These are phyloP conservation scores for Chionodraco myersi DNA, from an alignment of 2,113 vertebrate genomes.

Conservation along the genomic window DNA sequence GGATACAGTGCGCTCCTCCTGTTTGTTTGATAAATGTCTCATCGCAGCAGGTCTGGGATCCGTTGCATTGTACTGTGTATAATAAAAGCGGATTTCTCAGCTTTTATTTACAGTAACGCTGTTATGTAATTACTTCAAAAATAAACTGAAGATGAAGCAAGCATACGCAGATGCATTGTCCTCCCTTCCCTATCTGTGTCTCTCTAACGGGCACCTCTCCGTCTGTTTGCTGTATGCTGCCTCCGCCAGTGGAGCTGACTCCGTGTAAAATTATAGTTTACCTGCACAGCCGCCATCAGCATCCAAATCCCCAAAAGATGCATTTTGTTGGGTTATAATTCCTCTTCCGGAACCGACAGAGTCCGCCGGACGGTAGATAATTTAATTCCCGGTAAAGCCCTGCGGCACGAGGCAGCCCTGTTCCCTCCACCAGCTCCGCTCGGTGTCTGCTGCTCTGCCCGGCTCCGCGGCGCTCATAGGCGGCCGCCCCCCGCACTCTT, in stretches of 20 bases:
- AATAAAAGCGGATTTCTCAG: neutral
- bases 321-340: slow-evolving; percentile 46
- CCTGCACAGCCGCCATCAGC: slow-evolving; percentile 66
- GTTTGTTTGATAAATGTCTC: neutral
- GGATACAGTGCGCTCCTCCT: neutral
- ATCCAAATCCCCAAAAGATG: slow-evolving; percentile 45
- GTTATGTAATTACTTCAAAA: neutral
- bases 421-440: slow-evolving; percentile 37
- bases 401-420: slow-evolving; percentile 52
- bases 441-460: slow-evolving; percentile 28
- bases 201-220: slow-evolving; percentile 1
- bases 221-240: neutral
- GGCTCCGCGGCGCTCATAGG: slow-evolving; percentile 27
- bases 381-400: slow-evolving; percentile 42
- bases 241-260: neutral
- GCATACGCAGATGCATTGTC: neutral
- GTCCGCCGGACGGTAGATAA: slow-evolving; percentile 1
- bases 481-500: slow-evolving; percentile 24
- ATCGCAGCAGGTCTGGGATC: slow-evolving; percentile 17
- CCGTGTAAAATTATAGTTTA: slow-evolving; percentile 33
- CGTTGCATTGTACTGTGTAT: neutral
- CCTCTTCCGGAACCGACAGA: slow-evolving; percentile 14
- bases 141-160: neutral
- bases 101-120: neutral
- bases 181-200: neutral